Evolutionary conservation across 2,888 invertebrate species (phyloP), one percentile per base, ranked within the genome.

Genomic region (Tetrapedia diversipes): DNA sequence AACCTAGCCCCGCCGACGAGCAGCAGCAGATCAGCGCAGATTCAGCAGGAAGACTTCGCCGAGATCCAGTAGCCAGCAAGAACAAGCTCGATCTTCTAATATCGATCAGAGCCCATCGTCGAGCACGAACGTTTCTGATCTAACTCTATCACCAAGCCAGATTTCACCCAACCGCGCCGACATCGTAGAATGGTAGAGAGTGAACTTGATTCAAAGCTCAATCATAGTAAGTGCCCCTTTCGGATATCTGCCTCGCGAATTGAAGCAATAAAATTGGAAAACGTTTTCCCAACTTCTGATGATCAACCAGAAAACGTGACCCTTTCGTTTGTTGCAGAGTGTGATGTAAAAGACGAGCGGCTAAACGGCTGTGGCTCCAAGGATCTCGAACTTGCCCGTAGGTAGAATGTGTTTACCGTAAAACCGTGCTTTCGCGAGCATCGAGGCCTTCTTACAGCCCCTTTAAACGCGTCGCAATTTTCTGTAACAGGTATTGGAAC

Each of bases 151-250:
- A 79, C 67, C 80, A 87, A 90, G 89, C 85, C 90, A 89, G 88
- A 89, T 89, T n/a, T 89, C 78, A 87, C 82, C 77, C 86, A 89
- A 90, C 88, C 87, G 89, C 87, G 89, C 86, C 89, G 91, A 92
- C 88, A 93, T 90, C 93, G 91, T 96, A 96, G 96, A 95, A 96
- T 96, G 96, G 96, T 96, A 96, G 96, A 96, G 96, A 94, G 95
- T 96, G 96, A 96, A 94, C 94, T 95, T 93, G 94, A 94, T 92
- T 94, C 94, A 93, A 96, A 95, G 94, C 95, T 95, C 94, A 94
- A 94, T 94, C 94, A 95, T 94, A 94, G 95, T 95, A 88, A 94
- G 95, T 94, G 63, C 34, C 4, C 1, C 37, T 8, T n/a, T n/a
- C n/a, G n/a, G n/a, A n/a, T n/a, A n/a, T n/a, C n/a, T n/a, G n/a